phyloP scores from a whole-genome alignment of 2,113 vertebrate species.

The Anguilla rostrata region DNA sequence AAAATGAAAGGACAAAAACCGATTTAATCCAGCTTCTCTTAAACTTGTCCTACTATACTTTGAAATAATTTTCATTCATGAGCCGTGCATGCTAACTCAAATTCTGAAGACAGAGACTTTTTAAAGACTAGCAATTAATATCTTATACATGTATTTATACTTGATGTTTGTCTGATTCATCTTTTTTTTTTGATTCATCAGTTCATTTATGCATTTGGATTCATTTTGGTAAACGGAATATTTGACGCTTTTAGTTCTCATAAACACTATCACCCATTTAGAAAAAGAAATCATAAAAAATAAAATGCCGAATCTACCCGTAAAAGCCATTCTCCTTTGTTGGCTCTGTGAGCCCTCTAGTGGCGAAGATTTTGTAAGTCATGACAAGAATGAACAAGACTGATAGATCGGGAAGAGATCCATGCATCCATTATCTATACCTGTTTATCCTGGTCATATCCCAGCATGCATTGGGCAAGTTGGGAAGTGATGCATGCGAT shows the following conservation, averaged over 20 bases:
- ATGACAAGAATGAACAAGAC: not conserved
- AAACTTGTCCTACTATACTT: too few relatives aligned
- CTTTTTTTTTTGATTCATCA: not conserved
- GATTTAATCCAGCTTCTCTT: too few relatives aligned
- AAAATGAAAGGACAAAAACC: too few relatives aligned
- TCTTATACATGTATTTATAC: not conserved
- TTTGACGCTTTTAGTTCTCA: not conserved
- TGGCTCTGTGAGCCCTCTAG: conserved; percentile 1
- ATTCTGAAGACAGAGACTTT: too few relatives aligned
- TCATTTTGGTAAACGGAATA: not conserved
- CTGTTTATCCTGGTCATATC: too few relatives aligned
- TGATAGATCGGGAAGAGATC: not conserved
- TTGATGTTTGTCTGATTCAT: not conserved
- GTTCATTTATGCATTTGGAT: not conserved
- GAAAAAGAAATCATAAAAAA: too few relatives aligned
- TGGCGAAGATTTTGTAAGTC: not conserved
- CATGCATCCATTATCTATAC: too few relatives aligned
- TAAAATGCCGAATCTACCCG: not conserved
- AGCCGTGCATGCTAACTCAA: too few relatives aligned
- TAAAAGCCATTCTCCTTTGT: not conserved
- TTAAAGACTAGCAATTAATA: too few relatives aligned
- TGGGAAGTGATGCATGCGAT: too few relatives aligned
- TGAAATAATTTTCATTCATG: too few relatives aligned
- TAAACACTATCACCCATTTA: not conserved
- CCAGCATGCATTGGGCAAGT: too few relatives aligned